phyloP scores from a whole-genome alignment of 2,113 vertebrate species.

The Pomatorhinus ruficollis region DNA sequence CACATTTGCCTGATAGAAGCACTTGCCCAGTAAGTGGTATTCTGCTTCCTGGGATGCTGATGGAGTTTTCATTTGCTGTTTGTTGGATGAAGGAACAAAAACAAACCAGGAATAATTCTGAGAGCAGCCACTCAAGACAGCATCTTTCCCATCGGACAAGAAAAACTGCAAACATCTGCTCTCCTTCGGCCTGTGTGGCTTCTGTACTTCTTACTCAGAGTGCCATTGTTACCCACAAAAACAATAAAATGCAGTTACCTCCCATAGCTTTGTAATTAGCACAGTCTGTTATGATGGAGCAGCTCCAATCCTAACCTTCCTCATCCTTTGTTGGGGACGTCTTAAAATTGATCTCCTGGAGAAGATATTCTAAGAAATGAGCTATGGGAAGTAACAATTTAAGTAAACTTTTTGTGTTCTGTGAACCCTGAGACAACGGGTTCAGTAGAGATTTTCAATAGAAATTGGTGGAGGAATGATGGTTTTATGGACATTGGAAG shows the following conservation, averaged over 20 bases:
- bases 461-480: neutral
- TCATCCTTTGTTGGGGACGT: accelerated
- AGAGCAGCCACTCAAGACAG: neutral
- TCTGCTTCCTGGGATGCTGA: neutral
- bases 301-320: neutral
- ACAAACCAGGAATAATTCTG: neutral
- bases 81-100: neutral
- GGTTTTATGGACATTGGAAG: accelerated
- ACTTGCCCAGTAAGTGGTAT: neutral
- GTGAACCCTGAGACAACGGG: neutral
- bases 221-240: neutral
- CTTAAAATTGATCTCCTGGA: neutral
- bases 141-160: neutral
- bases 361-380: neutral
- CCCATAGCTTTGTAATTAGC: neutral
- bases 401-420: neutral
- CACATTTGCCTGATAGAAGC: neutral
- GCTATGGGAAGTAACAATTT: neutral
- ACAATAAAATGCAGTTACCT: neutral
- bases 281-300: neutral
- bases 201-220: neutral
- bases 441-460: neutral
- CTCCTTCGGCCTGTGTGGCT: neutral
- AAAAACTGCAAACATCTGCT: neutral
- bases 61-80: neutral